Percentiles rank a stretch among this genome's conserved stretches.
These are phyloP conservation scores for Zophobas atratus DNA, from an alignment of 1,140 invertebrate genomes.

Conservation along the genomic window DNA sequence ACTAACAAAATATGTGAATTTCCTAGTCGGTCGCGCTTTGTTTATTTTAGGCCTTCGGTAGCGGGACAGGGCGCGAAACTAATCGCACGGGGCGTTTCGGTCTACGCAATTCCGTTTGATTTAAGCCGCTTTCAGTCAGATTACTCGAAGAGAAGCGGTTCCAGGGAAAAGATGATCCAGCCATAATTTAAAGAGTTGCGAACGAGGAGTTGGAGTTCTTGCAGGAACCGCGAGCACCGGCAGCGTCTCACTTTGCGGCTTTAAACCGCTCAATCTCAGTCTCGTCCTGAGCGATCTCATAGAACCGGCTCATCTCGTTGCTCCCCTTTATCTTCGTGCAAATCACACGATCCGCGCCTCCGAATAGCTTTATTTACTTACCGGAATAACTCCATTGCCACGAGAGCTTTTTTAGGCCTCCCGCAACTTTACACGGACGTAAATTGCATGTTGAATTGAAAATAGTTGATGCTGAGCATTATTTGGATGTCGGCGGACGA, in stretches of 20 bases:
- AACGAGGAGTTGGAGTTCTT: constrained; percentile 44
- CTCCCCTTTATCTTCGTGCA: constrained; percentile 55
- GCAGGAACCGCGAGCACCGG: constrained; percentile 31
- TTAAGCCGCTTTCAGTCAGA: constrained; percentile 48
- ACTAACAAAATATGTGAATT: constrained; percentile 5
- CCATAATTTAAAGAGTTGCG: constrained; percentile 55
- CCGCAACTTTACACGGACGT: constrained; percentile 42
- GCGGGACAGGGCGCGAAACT: constrained; percentile 3
- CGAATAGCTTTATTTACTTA: constrained; percentile 61
- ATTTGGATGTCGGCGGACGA: constrained; percentile 10
- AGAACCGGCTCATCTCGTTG: constrained; percentile 50
- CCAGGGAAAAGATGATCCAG: constrained; percentile 47
- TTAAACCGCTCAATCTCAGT: constrained; percentile 55
- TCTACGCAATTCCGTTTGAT: constrained; percentile 44
- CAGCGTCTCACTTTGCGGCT: constrained; percentile 53
- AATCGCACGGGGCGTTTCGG: constrained; percentile 3
- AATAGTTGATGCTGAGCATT: constrained; percentile 39
- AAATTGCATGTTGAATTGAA: constrained; percentile 52
- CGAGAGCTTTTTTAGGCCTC: constrained; percentile 50
- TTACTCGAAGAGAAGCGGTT: constrained; percentile 37
- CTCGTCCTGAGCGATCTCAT: constrained; percentile 42
- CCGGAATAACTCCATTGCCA: constrained; percentile 57
- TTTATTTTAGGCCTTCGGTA: background rate
- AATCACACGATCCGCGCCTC: constrained; percentile 57
- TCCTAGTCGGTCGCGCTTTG: background rate